Percentiles rank a stretch among this genome's conserved stretches.
These are phyloP conservation scores for Anastrepha obliqua DNA, from an alignment of 1,140 invertebrate species.

Conservation along the genomic window DNA sequence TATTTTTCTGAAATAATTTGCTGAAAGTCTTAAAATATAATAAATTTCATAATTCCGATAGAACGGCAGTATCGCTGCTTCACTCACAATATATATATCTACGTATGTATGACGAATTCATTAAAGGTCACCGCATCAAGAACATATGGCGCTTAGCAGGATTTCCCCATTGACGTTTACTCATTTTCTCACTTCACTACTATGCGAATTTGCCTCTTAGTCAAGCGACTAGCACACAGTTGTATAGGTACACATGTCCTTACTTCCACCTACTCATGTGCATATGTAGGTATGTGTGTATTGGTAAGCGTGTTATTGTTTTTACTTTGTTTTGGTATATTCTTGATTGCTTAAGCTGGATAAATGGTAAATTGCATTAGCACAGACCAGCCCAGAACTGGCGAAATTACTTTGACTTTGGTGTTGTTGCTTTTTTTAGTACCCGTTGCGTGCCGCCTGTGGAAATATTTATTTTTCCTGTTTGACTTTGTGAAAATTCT, in stretches of 20 bases:
- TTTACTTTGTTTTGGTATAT: background rate
- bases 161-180: constrained; percentile 15
- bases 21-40: too few relatives aligned
- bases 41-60: background rate
- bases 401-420: background rate
- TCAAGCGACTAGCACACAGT: too few relatives aligned
- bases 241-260: background rate
- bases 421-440: background rate
- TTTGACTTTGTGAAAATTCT: background rate
- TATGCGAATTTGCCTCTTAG: too few relatives aligned
- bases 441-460: background rate
- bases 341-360: constrained; percentile 40
- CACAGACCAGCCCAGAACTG: background rate
- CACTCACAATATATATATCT: background rate
- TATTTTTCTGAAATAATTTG: too few relatives aligned
- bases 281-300: background rate
- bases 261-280: too few relatives aligned
- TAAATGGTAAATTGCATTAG: constrained; percentile 55
- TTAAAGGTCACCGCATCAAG: background rate
- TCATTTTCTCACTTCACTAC: background rate
- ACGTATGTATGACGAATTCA: background rate
- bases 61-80: too few relatives aligned
- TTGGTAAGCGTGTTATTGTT: background rate
- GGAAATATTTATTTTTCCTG: constrained; percentile 13
- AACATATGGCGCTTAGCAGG: constrained; percentile 44